Conservation (phyloP, 2,888 invertebrate genomes). For the Cryptus viduatorius region DNA sequence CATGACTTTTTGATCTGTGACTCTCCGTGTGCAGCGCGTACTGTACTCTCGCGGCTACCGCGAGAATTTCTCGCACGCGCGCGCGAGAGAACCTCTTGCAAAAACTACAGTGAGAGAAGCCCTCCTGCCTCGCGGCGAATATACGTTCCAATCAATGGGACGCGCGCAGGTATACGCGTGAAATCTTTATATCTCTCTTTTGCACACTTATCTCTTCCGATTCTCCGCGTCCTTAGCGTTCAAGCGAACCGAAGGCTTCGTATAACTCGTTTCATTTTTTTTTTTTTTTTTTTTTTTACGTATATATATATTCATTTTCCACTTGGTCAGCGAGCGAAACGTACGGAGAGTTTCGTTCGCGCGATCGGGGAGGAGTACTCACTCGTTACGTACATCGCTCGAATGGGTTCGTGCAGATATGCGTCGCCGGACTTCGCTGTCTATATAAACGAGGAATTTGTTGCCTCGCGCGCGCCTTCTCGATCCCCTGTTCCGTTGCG, state of each 20-base stretch:
- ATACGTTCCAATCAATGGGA: slow-evolving; percentile 68
- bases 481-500: slow-evolving; percentile 37
- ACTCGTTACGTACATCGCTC: slow-evolving; percentile 65
- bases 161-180: slow-evolving; percentile 34
- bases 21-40: neutral
- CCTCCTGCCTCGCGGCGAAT: slow-evolving; percentile 64
- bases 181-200: slow-evolving; percentile 13
- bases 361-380: slow-evolving; percentile 53
- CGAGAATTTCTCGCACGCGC: slow-evolving; percentile 40
- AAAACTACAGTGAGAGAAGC: slow-evolving; percentile 50
- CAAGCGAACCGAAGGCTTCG: neutral
- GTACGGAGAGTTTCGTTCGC: slow-evolving; percentile 38
- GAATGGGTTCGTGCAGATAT: slow-evolving; percentile 69
- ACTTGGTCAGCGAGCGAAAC: slow-evolving; percentile 44
- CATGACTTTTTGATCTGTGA: slow-evolving; percentile 35
- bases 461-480: slow-evolving; percentile 43
- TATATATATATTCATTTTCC: slow-evolving; percentile 25
- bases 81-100: slow-evolving; percentile 16
- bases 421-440: slow-evolving; percentile 58
- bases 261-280: slow-evolving; percentile 13
- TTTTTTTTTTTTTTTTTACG: slow-evolving; percentile 11
- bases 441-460: slow-evolving; percentile 54
- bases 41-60: slow-evolving; percentile 9
- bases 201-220: neutral
- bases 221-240: neutral